Evolutionary conservation across 2,113 vertebrate species (phyloP).

Genomic region (Nothobranchius kuhntae): DNA sequence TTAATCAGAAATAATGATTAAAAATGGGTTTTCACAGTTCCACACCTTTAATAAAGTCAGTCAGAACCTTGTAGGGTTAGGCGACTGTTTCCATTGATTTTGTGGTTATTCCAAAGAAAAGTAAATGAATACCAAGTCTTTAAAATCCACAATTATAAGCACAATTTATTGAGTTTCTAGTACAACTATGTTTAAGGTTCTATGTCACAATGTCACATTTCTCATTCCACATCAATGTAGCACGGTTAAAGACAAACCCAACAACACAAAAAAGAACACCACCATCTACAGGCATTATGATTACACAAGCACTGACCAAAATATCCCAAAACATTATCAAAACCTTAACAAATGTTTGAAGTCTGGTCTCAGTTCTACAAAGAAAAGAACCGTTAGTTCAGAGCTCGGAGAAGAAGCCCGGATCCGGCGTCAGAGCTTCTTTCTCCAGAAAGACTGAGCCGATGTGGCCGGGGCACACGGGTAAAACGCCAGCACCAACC

Average conservation of each 20-base stretch:
- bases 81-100: neutral
- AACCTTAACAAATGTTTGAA: conserved; percentile 65
- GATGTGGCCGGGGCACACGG: conserved; percentile 52
- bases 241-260: conserved; percentile 60
- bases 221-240: conserved; percentile 75
- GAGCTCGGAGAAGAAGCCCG: conserved; percentile 24
- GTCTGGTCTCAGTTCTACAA: conserved; percentile 74
- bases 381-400: conserved; percentile 50
- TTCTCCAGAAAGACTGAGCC: conserved; percentile 22
- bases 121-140: conserved; percentile 8
- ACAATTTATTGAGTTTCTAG: conserved; percentile 73
- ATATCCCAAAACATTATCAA: conserved; percentile 70
- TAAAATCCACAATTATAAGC: conserved; percentile 32
- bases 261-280: conserved; percentile 49
- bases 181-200: conserved; percentile 54
- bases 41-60: too few relatives aligned
- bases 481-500: conserved; percentile 70
- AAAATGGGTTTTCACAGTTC: too few relatives aligned
- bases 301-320: conserved; percentile 59
- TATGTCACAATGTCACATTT: conserved; percentile 69
- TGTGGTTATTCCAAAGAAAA: neutral
- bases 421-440: conserved; percentile 15
- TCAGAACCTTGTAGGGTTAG: too few relatives aligned
- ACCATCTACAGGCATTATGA: conserved; percentile 56
- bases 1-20: too few relatives aligned